Base-by-base conservation (phyloP, 2,888 invertebrate species). In the Luperina nickerlii region DNA sequence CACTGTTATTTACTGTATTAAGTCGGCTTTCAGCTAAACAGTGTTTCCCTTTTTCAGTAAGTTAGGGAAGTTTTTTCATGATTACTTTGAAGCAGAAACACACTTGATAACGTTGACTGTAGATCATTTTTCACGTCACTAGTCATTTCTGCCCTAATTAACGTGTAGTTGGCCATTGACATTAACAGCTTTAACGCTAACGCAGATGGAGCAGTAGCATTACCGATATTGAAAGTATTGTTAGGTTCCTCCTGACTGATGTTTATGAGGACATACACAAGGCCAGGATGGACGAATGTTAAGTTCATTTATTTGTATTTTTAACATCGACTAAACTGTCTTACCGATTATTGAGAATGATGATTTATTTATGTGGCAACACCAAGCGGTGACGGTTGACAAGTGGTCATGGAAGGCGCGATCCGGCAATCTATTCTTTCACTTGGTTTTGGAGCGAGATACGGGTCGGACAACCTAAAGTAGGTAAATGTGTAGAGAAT, bases 1-100 rank as follows among this genome's bases (percentile, higher is more conserved):
- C 79, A 66, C 72, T 72, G 79, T 87, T 79, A 69, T 75, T 65
- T 74, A 62, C 68, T 67, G 71, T 82, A 79, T 85, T 83, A 79
- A 82, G 74, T 69, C 60, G 68, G 76, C 68, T 82, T 27, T 86
- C 63, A 82, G 86, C 60, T 69, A 62, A 82, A 54, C 68, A 82
- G 82, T 32, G 82, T 32, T 86, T 45, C 74, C 11, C 57, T 69
- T 82, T 85, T 86, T 74, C 38, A 74, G 75, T 69, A 27, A 74
- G 57, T 86, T 74, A 45, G 27, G 8, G 18, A 69, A 51, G 32
- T 74, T 71, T 69, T 68, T 80, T 65, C 13, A 24, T 11, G 68
- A 86, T 74, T 82, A 20, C 51, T 82, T 65, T 38, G 51, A 15
- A 51, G 24, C 11, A 48, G 63, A 60, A 69, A 68, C 20, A 15